Evolutionary conservation across 2,888 invertebrate species (phyloP).

Genomic region (Pelosia muscerda): DNA sequence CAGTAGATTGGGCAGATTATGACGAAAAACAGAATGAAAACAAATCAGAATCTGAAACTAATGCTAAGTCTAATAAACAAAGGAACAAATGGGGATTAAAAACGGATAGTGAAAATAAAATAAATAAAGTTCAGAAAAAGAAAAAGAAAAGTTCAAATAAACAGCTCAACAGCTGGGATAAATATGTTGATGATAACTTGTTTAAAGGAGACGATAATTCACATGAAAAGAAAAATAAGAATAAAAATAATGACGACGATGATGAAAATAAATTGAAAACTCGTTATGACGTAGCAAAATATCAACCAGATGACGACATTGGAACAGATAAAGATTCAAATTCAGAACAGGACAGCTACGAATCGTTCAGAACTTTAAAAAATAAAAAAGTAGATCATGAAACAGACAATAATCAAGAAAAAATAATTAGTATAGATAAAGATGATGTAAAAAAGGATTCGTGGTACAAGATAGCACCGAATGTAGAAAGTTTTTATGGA

Average conservation of each 20-base stretch:
- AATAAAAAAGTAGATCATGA: not conserved
- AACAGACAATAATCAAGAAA: not conserved
- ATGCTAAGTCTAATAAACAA: not conserved
- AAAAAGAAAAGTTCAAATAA: not conserved
- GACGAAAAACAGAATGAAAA: not conserved
- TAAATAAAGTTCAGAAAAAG: not conserved
- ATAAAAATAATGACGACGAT: not conserved
- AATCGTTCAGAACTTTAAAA: not conserved
- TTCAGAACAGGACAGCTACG: not conserved
- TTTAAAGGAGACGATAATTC: not conserved
- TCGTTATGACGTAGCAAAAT: constrained; percentile 4
- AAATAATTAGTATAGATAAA: not conserved
- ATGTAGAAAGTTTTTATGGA: not conserved
- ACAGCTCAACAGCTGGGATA: not conserved
- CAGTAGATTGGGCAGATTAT: not conserved
- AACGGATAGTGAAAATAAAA: not conserved
- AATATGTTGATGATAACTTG: not conserved
- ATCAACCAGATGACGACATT: constrained; percentile 29
- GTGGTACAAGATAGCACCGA: not conserved
- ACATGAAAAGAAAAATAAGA: constrained; percentile 22
- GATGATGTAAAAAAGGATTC: not conserved
- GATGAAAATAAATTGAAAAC: not conserved
- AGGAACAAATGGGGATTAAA: not conserved
- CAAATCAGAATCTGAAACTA: not conserved
- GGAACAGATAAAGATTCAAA: constrained; percentile 17